Evolutionary conservation across 2,888 invertebrate species (phyloP).

Genomic region (Alloplasta piceator): DNA sequence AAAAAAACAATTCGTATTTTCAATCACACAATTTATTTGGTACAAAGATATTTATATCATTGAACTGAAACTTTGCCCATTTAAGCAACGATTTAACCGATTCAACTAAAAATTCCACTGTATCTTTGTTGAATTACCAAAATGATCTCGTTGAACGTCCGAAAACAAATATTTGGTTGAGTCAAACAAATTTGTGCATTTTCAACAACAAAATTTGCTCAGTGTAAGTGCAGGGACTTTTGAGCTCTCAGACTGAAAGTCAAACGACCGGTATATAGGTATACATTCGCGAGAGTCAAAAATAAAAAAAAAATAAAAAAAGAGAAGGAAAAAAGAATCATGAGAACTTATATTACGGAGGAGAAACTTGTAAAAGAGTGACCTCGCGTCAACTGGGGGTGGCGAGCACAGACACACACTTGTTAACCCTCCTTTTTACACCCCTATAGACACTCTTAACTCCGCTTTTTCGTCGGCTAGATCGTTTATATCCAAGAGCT

Average conservation of each 20-base stretch:
- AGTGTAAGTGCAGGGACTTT: slow-evolving; percentile 48
- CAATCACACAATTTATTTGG: no score
- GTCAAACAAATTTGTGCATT: no score
- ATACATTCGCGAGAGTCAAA: not conserved
- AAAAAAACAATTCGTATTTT: no score
- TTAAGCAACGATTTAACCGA: no score
- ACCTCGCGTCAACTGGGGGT: slow-evolving; percentile 43
- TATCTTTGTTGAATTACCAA: no score
- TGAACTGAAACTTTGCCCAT: no score
- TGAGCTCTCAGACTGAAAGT: slow-evolving; percentile 42
- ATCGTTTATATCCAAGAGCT: slow-evolving; percentile 4
- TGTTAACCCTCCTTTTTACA: not conserved
- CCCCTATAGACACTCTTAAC: slow-evolving; percentile 21
- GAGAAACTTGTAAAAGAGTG: slow-evolving; percentile 60
- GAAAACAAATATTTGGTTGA: no score
- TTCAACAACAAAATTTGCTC: no score
- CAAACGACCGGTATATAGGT: not conserved
- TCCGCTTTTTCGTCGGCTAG: slow-evolving; percentile 23
- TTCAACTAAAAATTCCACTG: no score
- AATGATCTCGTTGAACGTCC: no score
- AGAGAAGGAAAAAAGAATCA: slow-evolving; percentile 31
- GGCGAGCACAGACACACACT: not conserved
- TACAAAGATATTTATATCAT: no score
- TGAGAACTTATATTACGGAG: slow-evolving; percentile 43
- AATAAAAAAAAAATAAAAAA: slow-evolving; percentile 22